Conservation (phyloP, 2,888 invertebrate genomes). For the Chrysopilus asiliformis region DNA sequence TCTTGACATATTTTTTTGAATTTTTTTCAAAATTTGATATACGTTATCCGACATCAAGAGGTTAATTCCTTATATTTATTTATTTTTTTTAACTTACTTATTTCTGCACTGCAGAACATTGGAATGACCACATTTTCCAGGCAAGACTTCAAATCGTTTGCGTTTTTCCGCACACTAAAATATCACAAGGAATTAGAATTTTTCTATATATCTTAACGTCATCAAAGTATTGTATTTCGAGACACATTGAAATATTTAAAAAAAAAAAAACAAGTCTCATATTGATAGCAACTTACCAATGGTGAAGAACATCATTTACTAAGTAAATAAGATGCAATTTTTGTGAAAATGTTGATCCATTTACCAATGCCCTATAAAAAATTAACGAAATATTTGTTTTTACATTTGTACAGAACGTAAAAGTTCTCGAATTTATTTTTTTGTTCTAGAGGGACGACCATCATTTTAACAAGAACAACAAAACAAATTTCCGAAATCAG, state of each 20-base stretch:
- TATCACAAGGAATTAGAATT: background rate
- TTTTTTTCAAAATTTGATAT: no score
- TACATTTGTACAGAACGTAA: conserved; percentile 15
- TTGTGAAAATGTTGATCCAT: conserved; percentile 67
- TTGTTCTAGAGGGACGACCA: no score
- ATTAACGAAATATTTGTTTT: conserved; percentile 34
- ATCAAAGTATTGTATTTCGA: no score
- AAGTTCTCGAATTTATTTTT: no score
- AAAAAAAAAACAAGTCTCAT: background rate
- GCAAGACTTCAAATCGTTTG: conserved; percentile 82
- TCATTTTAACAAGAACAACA: no score
- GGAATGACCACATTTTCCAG: conserved; percentile 93
- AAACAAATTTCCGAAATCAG: no score
- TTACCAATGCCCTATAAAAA: conserved; percentile 43
- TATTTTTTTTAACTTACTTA: conserved; percentile 45
- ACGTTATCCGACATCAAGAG: no score
- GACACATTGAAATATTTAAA: no score
- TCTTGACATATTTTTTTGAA: no score
- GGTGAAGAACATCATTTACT: conserved; percentile 96
- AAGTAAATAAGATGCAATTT: conserved; percentile 96
- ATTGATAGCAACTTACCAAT: conserved; percentile 58
- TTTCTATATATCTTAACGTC: no score
- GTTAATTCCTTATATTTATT: no score
- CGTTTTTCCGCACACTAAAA: conserved; percentile 85
- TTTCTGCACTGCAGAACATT: conserved; percentile 91